Base-by-base conservation (phyloP, 2,113 vertebrate genomes). In the Gavialis gangeticus region DNA sequence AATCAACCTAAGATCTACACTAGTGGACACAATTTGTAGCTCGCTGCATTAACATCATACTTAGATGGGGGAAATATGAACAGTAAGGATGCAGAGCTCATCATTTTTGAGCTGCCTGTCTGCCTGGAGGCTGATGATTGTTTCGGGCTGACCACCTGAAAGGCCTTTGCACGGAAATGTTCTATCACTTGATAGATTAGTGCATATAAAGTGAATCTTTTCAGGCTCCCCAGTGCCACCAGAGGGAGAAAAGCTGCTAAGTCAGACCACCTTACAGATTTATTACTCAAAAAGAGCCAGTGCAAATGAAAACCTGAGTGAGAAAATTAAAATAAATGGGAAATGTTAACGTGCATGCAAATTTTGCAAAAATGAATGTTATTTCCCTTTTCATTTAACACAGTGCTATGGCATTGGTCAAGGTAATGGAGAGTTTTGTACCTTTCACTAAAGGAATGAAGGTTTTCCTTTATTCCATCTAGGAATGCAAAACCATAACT, bases 281-380 rank as follows among this genome's bases (percentile, higher is more conserved):
- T 56, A 59, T 78, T 78, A 11, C 67, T 95, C 21, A 2, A 46
- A 82, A 87, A 56, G 16, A 15, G 34, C 55, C 86, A 56, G 73
- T 75, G 46, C 27, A 78, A 10, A 77, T 94, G 92, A 34, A 69
- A 69, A 92, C 69, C 59, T 25, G 2, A 86, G 78, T 58, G 73
- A 59, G 14, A 2, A 0, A 27, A 12, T 18, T 58, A 56, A 85
- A 78, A 81, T 75, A 87, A 15, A 46, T 81, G 57, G 67, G 19
- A 84, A 62, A 57, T 2, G 5, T 17, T 25, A 4, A 37, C 37
- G 5, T 71, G 30, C 30, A 71, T 24, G 19, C 67, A 71, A 12
- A 71, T 18, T 22, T 91, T 92, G 75, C 12, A 25, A 79, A 75
- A 34, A 62, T 19, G 9, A 0, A 19, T 60, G 12, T 5, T 67